Percentiles rank a stretch among this genome's conserved stretches.
Evolutionary conservation across 2,888 invertebrate genomes (phyloP).

Genomic region (Drosophila heteroneura): DNA sequence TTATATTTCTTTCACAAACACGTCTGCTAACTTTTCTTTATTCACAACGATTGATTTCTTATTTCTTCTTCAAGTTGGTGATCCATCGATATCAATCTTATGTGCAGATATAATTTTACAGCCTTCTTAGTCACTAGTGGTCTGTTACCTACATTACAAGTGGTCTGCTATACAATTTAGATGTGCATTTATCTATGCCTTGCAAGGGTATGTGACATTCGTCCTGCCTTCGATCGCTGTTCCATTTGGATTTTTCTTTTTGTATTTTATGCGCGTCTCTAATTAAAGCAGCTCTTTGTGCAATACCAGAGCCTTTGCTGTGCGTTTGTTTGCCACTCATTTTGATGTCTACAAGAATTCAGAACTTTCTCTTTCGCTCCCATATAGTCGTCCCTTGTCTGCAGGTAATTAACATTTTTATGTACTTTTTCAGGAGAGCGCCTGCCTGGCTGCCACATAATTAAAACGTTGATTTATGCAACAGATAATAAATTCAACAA

Average conservation of each 20-base stretch:
- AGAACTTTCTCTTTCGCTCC: constrained; percentile 1
- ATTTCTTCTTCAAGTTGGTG: background rate
- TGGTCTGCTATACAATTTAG: background rate
- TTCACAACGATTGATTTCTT: background rate
- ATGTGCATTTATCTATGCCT: background rate
- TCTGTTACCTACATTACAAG: background rate
- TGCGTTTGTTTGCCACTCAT: constrained; percentile 42
- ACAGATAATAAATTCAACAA: constrained; percentile 67
- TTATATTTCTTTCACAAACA: background rate
- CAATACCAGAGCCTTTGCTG: constrained; percentile 9
- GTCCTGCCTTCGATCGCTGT: background rate
- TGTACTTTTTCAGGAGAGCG: constrained; percentile 57
- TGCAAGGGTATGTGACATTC: background rate
- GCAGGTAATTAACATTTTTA: constrained; percentile 77
- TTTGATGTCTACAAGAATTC: constrained; percentile 36
- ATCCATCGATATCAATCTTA: background rate
- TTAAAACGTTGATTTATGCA: constrained; percentile 74
- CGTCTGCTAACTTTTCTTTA: background rate
- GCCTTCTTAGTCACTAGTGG: background rate
- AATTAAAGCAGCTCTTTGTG: constrained; percentile 50
- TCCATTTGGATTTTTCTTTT: background rate
- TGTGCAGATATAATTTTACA: background rate
- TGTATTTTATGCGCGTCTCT: constrained; percentile 13
- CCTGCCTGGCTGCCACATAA: constrained; percentile 59
- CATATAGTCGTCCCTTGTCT: constrained; percentile 22